Evolutionary conservation across 2,888 invertebrate genomes (phyloP), one percentile per base, ranked within the genome.

Genomic region (Torymus auratus): DNA sequence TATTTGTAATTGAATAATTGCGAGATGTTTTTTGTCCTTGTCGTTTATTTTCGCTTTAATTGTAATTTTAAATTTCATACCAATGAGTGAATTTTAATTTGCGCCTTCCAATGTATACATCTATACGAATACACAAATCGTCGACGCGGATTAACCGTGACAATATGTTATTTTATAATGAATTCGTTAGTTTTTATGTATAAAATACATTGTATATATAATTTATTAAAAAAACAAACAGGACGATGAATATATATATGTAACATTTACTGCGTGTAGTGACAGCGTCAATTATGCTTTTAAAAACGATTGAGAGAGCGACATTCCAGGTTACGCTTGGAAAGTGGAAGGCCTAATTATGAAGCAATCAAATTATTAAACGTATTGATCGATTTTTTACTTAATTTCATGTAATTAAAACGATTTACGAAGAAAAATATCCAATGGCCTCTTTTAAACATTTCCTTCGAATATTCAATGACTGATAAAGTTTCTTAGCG

Each of bases 211-310:
- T 75, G 67, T 82, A 73, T 68, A 79, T 76, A 82, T 78, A 70
- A 78, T 81, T 81, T 74, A 74, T 77, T 67, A 23, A 61, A 61
- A 68, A 62, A 10, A 7, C n/a, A 74, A 74, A 14, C 58, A 65
- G 58, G 15, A 70, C 67, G 53, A 65, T 65, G 41, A 71, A 76
- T 76, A 60, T 78, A 60, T 78, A 72, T 76, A 79, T 65, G 71
- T 79, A 76, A 23, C 58, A 71, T 80, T 71, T 75, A 67, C 28
- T 75, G 67, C 50, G 71, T 67, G 70, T 67, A 82, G 76, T 52
- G 58, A 73, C 65, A 76, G 82, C 69, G 82, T 82, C 82, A 82
- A 82, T 82, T 82, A 82, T 82, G 76, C 79, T 82, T 82, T 82
- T 79, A 55, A 65, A 65, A 64, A 80, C 72, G 41, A 72, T 12